Percentiles rank a stretch among this genome's conserved stretches.
Evolutionary conservation across 2,888 invertebrate species (phyloP).

Genomic region (Drosophila mimetica): DNA sequence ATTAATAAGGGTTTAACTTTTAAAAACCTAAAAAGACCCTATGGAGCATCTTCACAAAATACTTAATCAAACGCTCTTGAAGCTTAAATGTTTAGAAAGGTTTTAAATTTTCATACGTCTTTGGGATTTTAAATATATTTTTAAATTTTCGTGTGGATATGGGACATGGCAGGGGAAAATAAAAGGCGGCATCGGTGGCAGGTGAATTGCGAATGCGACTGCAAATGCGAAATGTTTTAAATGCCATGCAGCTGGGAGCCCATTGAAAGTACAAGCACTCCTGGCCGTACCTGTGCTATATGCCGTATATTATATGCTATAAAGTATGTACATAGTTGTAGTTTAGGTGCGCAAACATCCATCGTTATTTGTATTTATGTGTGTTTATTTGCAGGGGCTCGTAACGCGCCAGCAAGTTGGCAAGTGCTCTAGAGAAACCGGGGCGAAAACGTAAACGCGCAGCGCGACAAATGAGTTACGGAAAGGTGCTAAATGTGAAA

Average conservation of each 20-base stretch:
- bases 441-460: conserved; percentile 31
- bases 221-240: conserved; percentile 21
- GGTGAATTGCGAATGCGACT: conserved; percentile 8
- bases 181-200: conserved; percentile 30
- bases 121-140: no score
- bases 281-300: conserved; percentile 12
- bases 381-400: conserved; percentile 19
- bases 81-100: no score
- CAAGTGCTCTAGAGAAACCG: conserved; percentile 64
- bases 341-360: conserved; percentile 5
- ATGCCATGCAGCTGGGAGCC: conserved; percentile 30
- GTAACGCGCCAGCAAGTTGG: conserved; percentile 62
- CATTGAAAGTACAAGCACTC: conserved; percentile 25
- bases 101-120: no score
- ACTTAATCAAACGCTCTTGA: no score
- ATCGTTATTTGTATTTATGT: conserved; percentile 11
- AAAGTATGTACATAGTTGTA: neutral
- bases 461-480: conserved; percentile 23
- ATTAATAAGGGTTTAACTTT: no score
- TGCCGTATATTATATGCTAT: neutral
- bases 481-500: neutral
- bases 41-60: no score
- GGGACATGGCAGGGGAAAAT: conserved; percentile 24
- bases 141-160: no score
- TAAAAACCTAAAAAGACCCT: no score